A percentile compares a stretch with the other conserved stretches of the same genome.
These are phyloP conservation scores for Antitype chi DNA, from an alignment of 2,888 invertebrate species.

Conservation along the genomic window DNA sequence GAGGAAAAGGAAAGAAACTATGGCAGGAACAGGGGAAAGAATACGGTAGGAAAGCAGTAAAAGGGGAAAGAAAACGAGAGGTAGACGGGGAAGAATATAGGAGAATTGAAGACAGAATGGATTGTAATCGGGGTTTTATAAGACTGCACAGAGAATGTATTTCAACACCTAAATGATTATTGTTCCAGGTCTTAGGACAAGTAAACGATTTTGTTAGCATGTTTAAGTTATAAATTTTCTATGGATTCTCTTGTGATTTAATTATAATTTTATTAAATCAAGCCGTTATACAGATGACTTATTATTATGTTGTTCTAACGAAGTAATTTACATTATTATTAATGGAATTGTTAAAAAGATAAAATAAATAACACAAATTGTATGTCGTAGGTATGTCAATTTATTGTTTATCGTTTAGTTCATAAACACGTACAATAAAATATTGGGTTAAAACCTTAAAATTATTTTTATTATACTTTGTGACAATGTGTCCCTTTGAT, in stretches of 20 bases:
- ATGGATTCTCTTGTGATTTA: background rate
- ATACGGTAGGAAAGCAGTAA: background rate
- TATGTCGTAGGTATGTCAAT: conserved; percentile 77
- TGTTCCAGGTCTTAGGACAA: conserved; percentile 15
- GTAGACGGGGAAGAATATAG: background rate
- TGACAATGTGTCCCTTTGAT: conserved; percentile 72
- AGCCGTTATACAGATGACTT: background rate
- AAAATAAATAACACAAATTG: conserved; percentile 60
- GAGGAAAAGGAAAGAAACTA: too few species aligned
- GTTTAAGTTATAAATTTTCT: background rate
- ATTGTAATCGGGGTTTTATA: conserved; percentile 9
- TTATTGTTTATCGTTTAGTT: conserved; percentile 86
- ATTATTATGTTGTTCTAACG: background rate
- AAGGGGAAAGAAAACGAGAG: background rate
- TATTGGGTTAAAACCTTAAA: conserved; percentile 81
- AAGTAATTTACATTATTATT: background rate
- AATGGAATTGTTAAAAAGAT: background rate
- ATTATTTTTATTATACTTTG: conserved; percentile 68
- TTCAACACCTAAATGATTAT: background rate
- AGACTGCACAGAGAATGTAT: conserved; percentile 35
- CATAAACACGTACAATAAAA: conserved; percentile 85
- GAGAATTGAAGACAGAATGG: background rate
- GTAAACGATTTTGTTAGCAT: conserved; percentile 12
- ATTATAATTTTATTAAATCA: background rate
- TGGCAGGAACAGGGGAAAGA: background rate